Evolutionary conservation across 2,797 vertebrate genomes (phyloP).

Genomic region (Cirrhinus mrigala): DNA sequence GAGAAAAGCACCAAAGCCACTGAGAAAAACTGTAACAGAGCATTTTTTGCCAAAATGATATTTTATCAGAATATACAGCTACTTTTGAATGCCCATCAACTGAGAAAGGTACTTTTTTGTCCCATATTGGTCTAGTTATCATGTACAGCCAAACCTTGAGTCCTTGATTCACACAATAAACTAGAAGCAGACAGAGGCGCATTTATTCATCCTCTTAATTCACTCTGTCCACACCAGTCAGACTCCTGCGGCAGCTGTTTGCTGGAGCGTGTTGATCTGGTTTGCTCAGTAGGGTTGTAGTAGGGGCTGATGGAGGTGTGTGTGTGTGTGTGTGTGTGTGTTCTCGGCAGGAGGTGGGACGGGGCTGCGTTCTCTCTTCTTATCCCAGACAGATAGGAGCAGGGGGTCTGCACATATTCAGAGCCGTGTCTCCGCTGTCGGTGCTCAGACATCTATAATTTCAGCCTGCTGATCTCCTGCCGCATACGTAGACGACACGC

Average conservation of each 20-base stretch:
- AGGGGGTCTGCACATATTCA: conserved; percentile 44
- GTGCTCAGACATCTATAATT: conserved; percentile 24
- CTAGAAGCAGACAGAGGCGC: background rate
- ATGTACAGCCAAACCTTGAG: background rate
- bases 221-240: conserved; percentile 7
- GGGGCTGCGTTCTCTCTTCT: conserved; percentile 53
- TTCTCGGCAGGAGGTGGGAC: conserved; percentile 29
- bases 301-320: conserved; percentile 14
- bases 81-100: background rate
- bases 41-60: too few species aligned
- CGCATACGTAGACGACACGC: background rate
- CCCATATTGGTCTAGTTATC: background rate
- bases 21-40: too few species aligned
- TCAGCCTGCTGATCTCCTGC: conserved; percentile 1
- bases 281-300: conserved; percentile 27
- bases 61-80: too few species aligned
- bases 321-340: background rate
- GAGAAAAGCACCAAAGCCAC: too few species aligned
- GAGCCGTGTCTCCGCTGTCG: conserved; percentile 21
- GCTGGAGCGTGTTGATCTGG: conserved; percentile 42
- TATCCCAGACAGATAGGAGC: conserved; percentile 61
- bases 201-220: conserved; percentile 34
- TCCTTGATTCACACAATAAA: background rate
- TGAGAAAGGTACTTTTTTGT: background rate
- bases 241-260: background rate